These are phyloP conservation scores for Todiramphus saurophagus DNA, from an alignment of 2,113 vertebrate species.

Conservation along the genomic window DNA sequence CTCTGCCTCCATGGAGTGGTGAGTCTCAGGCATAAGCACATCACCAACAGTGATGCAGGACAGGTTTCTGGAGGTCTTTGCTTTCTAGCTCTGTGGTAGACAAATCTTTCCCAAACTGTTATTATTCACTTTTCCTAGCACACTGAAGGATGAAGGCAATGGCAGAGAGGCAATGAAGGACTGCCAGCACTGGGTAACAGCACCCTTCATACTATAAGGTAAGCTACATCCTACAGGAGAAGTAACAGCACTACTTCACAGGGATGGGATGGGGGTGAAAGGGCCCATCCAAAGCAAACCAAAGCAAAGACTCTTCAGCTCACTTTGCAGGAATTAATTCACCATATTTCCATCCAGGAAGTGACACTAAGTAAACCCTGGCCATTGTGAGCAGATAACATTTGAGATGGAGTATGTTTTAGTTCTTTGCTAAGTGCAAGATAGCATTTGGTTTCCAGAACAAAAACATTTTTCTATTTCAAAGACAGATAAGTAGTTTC, in stretches of 20 bases:
- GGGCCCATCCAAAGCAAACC: not conserved
- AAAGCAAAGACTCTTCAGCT: not conserved
- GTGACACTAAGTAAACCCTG: not conserved
- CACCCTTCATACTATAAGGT: not conserved
- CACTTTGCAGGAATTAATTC: not conserved
- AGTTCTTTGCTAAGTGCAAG: not conserved
- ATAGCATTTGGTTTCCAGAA: not conserved
- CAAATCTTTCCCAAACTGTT: not conserved
- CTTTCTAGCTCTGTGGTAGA: not conserved
- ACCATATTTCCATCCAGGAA: not conserved
- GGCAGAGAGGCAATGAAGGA: not conserved
- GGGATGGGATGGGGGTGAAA: not conserved
- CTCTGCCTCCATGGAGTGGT: fast-evolving
- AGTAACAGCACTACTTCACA: not conserved
- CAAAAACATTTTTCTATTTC: not conserved
- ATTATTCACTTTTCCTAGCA: not conserved
- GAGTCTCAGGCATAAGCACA: fast-evolving
- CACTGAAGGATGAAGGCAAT: not conserved
- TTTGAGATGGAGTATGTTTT: not conserved
- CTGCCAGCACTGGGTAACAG: not conserved
- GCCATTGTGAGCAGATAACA: not conserved
- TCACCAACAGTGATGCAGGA: fast-evolving
- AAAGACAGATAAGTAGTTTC: not conserved
- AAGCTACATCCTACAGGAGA: not conserved
- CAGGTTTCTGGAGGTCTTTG: not conserved